Percentiles rank a stretch among this genome's conserved stretches.
These are phyloP conservation scores for Poeciliopsis retropinna DNA, from an alignment of 2,113 vertebrate species.

Conservation along the genomic window DNA sequence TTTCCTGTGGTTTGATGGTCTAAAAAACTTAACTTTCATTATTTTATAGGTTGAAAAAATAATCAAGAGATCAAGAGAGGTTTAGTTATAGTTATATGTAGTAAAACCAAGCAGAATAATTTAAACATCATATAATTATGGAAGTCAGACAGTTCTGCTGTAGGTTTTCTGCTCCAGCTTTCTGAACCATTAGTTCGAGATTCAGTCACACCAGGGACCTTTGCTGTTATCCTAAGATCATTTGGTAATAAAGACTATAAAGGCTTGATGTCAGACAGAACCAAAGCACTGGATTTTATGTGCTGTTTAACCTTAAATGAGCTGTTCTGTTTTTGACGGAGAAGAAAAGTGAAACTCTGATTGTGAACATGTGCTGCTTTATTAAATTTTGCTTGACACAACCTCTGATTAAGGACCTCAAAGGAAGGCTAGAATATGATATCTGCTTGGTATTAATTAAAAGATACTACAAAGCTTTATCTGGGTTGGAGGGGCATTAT, in stretches of 20 bases:
- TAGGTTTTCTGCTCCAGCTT: conserved; percentile 2
- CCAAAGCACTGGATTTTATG: conserved; percentile 9
- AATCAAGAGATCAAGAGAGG: too few relatives aligned
- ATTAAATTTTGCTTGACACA: conserved; percentile 43
- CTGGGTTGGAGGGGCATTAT: conserved; percentile 42
- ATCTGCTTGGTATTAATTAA: conserved; percentile 47
- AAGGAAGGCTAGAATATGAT: conserved; percentile 35
- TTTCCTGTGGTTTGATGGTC: too few relatives aligned
- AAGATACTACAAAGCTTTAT: conserved; percentile 46
- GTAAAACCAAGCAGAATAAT: too few relatives aligned
- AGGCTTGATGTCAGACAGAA: neutral
- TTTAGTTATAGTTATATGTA: too few relatives aligned
- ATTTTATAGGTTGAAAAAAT: too few relatives aligned
- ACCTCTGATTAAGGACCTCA: conserved; percentile 27
- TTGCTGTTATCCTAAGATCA: conserved; percentile 10
- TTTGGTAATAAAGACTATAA: neutral
- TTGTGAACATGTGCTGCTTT: conserved; percentile 2
- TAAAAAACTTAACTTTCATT: too few relatives aligned
- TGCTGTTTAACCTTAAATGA: conserved; percentile 17
- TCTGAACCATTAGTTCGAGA: neutral
- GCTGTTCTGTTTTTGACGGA: neutral
- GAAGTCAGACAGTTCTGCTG: too few relatives aligned
- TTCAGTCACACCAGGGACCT: conserved; percentile 15
- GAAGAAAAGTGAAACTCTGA: conserved; percentile 21
- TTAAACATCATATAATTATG: too few relatives aligned